phyloP scores from a whole-genome alignment of 2,113 vertebrate species.

The Poicephalus gulielmi region DNA sequence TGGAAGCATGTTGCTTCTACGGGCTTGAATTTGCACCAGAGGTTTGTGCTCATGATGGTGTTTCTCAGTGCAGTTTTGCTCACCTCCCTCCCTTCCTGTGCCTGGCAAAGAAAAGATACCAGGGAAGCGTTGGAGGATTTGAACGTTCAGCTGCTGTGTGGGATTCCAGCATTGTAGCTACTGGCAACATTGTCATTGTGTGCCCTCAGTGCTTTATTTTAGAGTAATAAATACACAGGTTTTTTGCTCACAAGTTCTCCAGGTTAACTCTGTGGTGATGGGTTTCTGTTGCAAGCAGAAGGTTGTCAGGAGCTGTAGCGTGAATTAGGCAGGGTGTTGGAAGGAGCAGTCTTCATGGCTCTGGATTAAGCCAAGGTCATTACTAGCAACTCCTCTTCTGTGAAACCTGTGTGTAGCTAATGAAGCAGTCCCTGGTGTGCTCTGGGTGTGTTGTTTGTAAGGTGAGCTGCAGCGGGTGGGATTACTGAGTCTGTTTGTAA shows the following conservation, averaged over 20 bases:
- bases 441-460: not conserved
- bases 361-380: not conserved
- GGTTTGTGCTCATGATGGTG: not conserved
- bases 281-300: not conserved
- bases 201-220: not conserved
- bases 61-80: not conserved
- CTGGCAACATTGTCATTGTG: not conserved
- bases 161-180: conserved; percentile 19
- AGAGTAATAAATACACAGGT: not conserved
- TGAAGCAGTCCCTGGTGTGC: not conserved
- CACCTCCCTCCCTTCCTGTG: not conserved
- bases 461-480: not conserved
- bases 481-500: not conserved
- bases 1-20: not conserved
- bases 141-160: conserved; percentile 5
- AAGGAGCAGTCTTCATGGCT: not conserved
- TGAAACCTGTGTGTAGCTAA: not conserved
- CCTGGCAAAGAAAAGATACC: not conserved
- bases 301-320: not conserved
- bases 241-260: not conserved
- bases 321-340: not conserved
- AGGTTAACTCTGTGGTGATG: not conserved
- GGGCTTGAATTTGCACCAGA: not conserved
- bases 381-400: not conserved
- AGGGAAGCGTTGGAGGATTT: not conserved